A percentile compares a stretch with the other conserved stretches of the same genome.
phyloP scores from a whole-genome alignment of 2,797 vertebrate genomes.

The Silurus lanzhouensis region DNA sequence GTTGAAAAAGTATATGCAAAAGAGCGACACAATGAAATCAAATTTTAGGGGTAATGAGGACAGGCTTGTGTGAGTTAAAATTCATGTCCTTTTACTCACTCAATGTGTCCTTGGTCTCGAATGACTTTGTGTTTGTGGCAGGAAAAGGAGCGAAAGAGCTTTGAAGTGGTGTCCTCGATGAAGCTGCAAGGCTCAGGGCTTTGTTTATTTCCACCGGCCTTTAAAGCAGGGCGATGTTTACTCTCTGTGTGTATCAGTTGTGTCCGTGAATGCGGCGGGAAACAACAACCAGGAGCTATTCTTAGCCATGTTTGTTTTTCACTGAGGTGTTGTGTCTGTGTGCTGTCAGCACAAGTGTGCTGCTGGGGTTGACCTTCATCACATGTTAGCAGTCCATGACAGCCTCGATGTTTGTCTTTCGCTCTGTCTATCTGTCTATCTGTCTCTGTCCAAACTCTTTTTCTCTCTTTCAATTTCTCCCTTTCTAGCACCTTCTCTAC shows the following conservation, averaged over 20 bases:
- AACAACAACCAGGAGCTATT: not conserved
- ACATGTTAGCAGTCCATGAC: slow-evolving; percentile 20
- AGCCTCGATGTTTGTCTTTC: slow-evolving; percentile 2
- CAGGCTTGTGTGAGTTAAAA: not conserved
- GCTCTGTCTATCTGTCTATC: not conserved
- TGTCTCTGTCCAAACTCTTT: not conserved
- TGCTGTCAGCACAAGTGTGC: slow-evolving; percentile 32
- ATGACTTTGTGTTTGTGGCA: not conserved
- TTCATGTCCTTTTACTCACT: not conserved
- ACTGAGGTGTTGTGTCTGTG: slow-evolving; percentile 10
- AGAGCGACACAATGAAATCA: not conserved
- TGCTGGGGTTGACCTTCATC: slow-evolving; percentile 35
- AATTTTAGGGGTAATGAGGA: not conserved
- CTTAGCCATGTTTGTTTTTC: slow-evolving; percentile 26
- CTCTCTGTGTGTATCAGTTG: slow-evolving; percentile 1
- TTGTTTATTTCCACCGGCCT: not conserved
- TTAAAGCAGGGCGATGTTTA: slow-evolving; percentile 3
- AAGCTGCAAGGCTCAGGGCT: not conserved
- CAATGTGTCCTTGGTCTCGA: not conserved
- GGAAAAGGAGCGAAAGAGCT: not conserved
- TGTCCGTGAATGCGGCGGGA: not conserved
- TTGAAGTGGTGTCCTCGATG: slow-evolving; percentile 10
- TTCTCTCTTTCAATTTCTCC: not conserved
- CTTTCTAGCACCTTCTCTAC: not conserved
- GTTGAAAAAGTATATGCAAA: not conserved